A percentile compares a stretch with the other conserved stretches of the same genome.
Evolutionary conservation across 2,797 vertebrate genomes (phyloP).

Genomic region (Chanos chanos): DNA sequence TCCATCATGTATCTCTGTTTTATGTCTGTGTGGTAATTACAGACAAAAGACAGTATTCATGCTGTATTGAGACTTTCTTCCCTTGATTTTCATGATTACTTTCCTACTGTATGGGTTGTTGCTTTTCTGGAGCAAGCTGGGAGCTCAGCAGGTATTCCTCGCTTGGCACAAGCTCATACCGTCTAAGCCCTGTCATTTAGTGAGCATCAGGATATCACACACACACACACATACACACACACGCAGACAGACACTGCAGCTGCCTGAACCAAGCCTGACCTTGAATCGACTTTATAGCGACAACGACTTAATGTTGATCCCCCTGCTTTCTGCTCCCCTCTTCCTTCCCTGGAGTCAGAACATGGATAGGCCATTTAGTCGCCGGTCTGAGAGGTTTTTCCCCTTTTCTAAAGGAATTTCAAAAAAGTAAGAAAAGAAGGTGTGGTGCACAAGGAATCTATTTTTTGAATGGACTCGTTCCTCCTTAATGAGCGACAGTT

Average conservation of each 20-base stretch:
- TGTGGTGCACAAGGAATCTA: not conserved
- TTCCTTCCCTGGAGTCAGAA: conserved; percentile 42
- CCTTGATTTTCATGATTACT: conserved; percentile 31
- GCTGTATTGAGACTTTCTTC: conserved; percentile 9
- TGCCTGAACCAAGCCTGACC: conserved; percentile 59
- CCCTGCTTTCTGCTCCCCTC: conserved; percentile 54
- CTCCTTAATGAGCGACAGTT: conserved; percentile 12
- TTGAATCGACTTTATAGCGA: conserved; percentile 66
- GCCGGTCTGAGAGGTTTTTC: conserved; percentile 12
- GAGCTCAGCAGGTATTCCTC: conserved; percentile 10
- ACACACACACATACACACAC: no score
- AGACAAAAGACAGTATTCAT: conserved; percentile 38
- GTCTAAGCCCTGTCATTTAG: conserved; percentile 54
- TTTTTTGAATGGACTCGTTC: conserved; percentile 6
- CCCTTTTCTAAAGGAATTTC: conserved; percentile 21
- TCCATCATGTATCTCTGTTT: conserved; percentile 14
- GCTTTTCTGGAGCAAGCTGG: conserved; percentile 10
- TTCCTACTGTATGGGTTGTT: conserved; percentile 26
- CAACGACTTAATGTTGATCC: conserved; percentile 67
- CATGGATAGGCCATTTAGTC: conserved; percentile 31
- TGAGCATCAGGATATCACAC: conserved; percentile 37
- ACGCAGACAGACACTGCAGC: conserved; percentile 50
- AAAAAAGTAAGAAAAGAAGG: conserved; percentile 21
- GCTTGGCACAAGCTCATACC: conserved; percentile 12
- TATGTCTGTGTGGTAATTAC: conserved; percentile 33